These are phyloP conservation scores for Pinctada fucata DNA, from an alignment of 2,888 invertebrate genomes.

Conservation along the genomic window DNA sequence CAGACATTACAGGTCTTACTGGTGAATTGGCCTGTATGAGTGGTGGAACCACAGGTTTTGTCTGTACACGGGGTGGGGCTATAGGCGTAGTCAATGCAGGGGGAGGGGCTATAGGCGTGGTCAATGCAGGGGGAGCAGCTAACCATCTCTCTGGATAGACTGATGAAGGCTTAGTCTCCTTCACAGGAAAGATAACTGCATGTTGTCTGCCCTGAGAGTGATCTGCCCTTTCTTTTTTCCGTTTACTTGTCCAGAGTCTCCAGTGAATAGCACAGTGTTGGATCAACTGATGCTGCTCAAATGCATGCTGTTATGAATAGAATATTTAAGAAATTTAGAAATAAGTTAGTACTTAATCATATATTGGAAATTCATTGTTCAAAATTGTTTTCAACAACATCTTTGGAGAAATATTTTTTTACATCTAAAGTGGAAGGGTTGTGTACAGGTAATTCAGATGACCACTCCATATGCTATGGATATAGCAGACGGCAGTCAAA, in stretches of 20 bases:
- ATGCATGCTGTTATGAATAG: slow-evolving; percentile 55
- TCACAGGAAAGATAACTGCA: not conserved
- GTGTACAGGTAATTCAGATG: no score
- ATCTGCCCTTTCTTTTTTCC: slow-evolving; percentile 24
- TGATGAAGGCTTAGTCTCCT: not conserved
- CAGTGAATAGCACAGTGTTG: slow-evolving; percentile 68
- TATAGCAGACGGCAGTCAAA: no score
- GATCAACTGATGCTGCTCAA: slow-evolving; percentile 57
- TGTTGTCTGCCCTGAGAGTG: slow-evolving; percentile 6
- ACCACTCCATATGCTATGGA: no score
- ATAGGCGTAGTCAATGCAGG: not conserved
- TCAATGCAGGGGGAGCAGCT: not conserved
- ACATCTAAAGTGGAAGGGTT: no score
- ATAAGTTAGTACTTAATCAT: no score
- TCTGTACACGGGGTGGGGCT: not conserved
- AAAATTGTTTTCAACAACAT: no score
- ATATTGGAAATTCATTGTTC: no score
- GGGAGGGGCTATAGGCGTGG: not conserved
- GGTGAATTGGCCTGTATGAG: not conserved
- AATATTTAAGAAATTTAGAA: not conserved
- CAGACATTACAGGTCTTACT: slow-evolving; percentile 5
- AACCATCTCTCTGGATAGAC: not conserved
- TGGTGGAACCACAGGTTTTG: not conserved
- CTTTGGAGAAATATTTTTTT: no score
- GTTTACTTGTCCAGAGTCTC: slow-evolving; percentile 56